Conservation (phyloP, 2,797 vertebrate species). For the Podarcis siculus region DNA sequence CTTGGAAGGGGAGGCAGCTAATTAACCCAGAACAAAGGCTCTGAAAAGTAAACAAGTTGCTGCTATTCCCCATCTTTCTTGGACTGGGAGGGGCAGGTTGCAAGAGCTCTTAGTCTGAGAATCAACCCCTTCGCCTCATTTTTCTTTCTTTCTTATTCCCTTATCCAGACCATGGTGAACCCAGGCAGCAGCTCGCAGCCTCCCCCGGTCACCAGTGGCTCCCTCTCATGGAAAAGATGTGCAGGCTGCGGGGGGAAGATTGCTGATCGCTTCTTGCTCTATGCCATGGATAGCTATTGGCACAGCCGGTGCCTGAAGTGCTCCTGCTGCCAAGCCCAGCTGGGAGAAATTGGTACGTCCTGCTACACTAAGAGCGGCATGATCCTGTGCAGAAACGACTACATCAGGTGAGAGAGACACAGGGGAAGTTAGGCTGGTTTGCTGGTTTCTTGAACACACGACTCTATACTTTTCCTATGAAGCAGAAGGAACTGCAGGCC, state of each 20-base stretch:
- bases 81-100: not conserved
- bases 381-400: slow-evolving; percentile 99
- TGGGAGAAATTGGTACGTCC: slow-evolving; percentile 97
- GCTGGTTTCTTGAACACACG: not conserved
- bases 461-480: not conserved
- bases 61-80: not conserved
- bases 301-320: slow-evolving; percentile 99
- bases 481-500: not conserved
- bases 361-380: slow-evolving; percentile 99
- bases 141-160: not conserved
- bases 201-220: slow-evolving; percentile 90
- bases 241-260: slow-evolving; percentile 98
- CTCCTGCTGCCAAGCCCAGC: slow-evolving; percentile 98
- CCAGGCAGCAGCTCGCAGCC: slow-evolving; percentile 95
- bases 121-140: not conserved
- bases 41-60: slow-evolving; percentile 27
- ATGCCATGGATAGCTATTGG: slow-evolving; percentile 99
- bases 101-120: not conserved
- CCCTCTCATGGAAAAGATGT: slow-evolving; percentile 96
- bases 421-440: not conserved
- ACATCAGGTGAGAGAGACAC: slow-evolving; percentile 91
- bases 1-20: slow-evolving; percentile 67
- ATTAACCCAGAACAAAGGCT: slow-evolving; percentile 68
- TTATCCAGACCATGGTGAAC: slow-evolving; percentile 91
- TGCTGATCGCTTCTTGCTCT: slow-evolving; percentile 97